Percentiles rank a stretch among this genome's conserved stretches.
phyloP scores from a whole-genome alignment of 2,113 vertebrate genomes.

The Recurvirostra avosetta region DNA sequence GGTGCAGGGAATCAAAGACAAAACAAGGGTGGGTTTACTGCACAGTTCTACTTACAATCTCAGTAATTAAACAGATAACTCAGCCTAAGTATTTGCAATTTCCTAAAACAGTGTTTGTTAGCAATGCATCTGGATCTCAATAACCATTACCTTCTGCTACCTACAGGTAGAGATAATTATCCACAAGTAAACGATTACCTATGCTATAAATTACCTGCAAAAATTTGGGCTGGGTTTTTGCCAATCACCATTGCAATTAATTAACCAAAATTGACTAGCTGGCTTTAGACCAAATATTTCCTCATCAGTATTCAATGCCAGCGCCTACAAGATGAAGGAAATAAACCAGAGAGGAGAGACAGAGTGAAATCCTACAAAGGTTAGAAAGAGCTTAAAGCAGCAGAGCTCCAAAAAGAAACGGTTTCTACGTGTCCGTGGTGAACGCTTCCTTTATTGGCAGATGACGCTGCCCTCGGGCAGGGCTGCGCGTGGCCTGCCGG shows the following conservation, averaged over 20 bases:
- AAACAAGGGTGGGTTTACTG: background rate
- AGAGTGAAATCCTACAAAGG: background rate
- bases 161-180: conserved; percentile 68
- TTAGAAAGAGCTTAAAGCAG: background rate
- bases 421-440: background rate
- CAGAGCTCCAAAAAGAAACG: background rate
- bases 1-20: background rate
- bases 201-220: conserved; percentile 69
- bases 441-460: fast-evolving
- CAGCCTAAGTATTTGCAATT: conserved; percentile 29
- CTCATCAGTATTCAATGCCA: conserved; percentile 58
- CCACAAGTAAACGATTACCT: conserved; percentile 58
- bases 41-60: background rate
- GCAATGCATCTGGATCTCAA: conserved; percentile 44
- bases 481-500: background rate
- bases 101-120: background rate
- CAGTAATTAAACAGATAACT: conserved; percentile 59
- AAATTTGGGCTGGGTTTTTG: conserved; percentile 71
- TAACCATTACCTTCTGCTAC: conserved; percentile 58
- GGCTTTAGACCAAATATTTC: conserved; percentile 59
- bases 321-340: conserved; percentile 10
- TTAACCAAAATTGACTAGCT: conserved; percentile 66
- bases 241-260: conserved; percentile 72
- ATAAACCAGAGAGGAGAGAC: conserved; percentile 7
- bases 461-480: fast-evolving